Base-by-base conservation (phyloP, 2,888 invertebrate genomes). In the Frankliniella intonsa region DNA sequence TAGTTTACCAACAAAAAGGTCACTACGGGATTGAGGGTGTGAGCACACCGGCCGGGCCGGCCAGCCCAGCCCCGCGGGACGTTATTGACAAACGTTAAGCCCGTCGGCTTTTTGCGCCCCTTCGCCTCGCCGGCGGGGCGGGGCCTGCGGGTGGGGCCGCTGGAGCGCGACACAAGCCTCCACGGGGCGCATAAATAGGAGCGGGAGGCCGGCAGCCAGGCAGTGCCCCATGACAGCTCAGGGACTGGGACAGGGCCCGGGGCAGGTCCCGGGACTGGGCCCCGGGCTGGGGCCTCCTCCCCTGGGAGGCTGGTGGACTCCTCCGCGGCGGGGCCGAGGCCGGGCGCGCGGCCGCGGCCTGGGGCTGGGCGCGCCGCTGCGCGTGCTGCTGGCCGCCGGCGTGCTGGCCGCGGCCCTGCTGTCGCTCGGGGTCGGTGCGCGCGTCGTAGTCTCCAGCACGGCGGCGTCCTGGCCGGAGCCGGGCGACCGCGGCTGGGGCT, bases 171-270 rank as follows among this genome's bases (percentile, higher is more conserved):
- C 69, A 7, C 38, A 3, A 2, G 38, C 38, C 38, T 3, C 38
- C 38, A 3, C 62, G 19, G 3, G 62, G 69, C n/a, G 69, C 69
- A 76, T 76, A 76, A 76, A 25, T 76, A 76, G 22, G 11, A 10
- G 25, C 69, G 69, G 8, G 9, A 0, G 69, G 22, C 22, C 69
- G 25, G 12, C 25, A 25, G 69, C 8, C 25, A 22, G 69, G 69
- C 69, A 76, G 69, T 76, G 69, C 69, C 38, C 25, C 25, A 76
- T 76, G 69, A 25, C 25, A 25, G 69, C 69, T 76, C 69, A 76
- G 69, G 22, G 25, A 25, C 69, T 25, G 69, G 69, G 69, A 76
- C 69, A 76, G 69, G 69, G 69, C 22, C 69, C 25, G 69, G 69
- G 69, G 9, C 55, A 14, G 14, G 38, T 14, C n/a, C 62, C 62